Evolutionary conservation across 2,113 vertebrate genomes (phyloP).

Genomic region (Atrichornis clamosus): DNA sequence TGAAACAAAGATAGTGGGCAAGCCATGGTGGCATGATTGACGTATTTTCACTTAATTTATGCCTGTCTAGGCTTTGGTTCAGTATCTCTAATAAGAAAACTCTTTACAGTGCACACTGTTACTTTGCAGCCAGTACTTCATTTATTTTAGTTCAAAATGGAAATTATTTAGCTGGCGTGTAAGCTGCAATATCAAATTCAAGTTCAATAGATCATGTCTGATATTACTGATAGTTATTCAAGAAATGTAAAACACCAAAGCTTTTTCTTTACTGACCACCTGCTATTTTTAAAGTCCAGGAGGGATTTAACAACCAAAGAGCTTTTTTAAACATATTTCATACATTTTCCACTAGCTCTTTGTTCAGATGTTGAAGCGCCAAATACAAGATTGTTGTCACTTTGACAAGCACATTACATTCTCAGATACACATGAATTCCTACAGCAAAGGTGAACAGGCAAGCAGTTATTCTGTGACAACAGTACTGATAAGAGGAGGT

Average conservation of each 20-base stretch:
- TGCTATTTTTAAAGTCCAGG: background rate
- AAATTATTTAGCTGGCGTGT: background rate
- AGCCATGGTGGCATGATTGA: background rate
- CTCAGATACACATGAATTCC: slow-evolving; percentile 51
- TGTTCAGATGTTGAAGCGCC: background rate
- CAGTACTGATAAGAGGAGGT: slow-evolving; percentile 23
- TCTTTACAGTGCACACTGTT: background rate
- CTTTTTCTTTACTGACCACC: background rate
- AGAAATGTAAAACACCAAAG: background rate
- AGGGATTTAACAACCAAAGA: slow-evolving; percentile 12
- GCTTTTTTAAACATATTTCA: background rate
- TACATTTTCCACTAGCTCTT: background rate
- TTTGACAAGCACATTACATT: slow-evolving; percentile 30
- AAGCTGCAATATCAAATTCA: background rate
- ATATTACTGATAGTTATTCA: background rate
- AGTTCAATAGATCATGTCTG: background rate
- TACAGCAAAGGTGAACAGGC: slow-evolving; percentile 31
- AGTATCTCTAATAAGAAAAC: background rate
- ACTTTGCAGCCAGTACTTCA: background rate
- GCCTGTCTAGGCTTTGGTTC: background rate
- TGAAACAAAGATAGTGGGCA: background rate
- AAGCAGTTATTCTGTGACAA: slow-evolving; percentile 46
- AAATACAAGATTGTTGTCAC: slow-evolving; percentile 42
- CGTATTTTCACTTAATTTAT: background rate
- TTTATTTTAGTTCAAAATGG: background rate